Base-by-base conservation (phyloP, 2,888 invertebrate species). In the Koerneria pararmatus region DNA sequence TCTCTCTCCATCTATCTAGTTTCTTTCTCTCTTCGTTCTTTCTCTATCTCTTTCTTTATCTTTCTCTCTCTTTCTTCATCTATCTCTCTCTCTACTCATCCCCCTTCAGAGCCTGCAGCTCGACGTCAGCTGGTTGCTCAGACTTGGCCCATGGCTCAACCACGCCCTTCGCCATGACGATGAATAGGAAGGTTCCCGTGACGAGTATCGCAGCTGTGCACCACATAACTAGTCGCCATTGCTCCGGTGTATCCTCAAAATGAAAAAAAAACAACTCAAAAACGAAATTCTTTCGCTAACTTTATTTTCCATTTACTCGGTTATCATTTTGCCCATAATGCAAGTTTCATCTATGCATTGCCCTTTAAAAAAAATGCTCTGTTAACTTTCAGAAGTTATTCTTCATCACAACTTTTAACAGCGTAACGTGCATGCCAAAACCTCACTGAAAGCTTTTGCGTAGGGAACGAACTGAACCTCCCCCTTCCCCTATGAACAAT, bases 111-210 rank as follows among this genome's bases (percentile, higher is more conserved):
- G 46, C 46, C 11, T 15, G 11, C 46, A 41, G 11, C n/a, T 41
- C 46, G n/a, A n/a, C 41, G 37, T 64, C 35, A n/a, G 41, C n/a
- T 19, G 32, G 31, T n/a, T 32, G 35, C 6, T 22, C 24, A 22
- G 54, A 24, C 2, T 22, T 6, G 27, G 84, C 84, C 85, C 85
- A 85, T 0, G 78, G 69, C 67, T 85, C 85, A 24, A 84, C 78
- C 53, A 72, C 71, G 48, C 79, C 85, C 19, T 79, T 75, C 1
- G 84, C 84, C 48, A 85, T 82, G 11, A 84, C 27, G 5, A 76
- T 69, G 76, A 84, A 86, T 67, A 85, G 72, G 1, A 84, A 67
- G 3, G 85, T 84, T 22, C 86, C 86, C 56, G 79, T 69, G 19
- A 83, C 66, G 68, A 86, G 83, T 4, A 86, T 81, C 5, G 68